Evolutionary conservation across 2,797 vertebrate genomes (phyloP).

Genomic region (Chloroceryle amazona): DNA sequence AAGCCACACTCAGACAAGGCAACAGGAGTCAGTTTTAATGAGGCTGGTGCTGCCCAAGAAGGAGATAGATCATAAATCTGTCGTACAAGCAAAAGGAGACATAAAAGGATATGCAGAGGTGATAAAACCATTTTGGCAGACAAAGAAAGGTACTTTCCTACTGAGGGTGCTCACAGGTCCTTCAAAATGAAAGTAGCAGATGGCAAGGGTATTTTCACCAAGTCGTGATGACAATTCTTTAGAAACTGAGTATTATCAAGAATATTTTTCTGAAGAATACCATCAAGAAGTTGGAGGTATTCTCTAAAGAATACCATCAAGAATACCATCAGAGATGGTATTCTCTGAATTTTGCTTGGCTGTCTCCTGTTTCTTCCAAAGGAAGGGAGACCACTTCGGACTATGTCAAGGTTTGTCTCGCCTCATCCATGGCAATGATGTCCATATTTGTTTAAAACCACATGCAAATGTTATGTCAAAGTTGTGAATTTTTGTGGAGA

Average conservation of each 20-base stretch:
- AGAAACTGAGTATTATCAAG: background rate
- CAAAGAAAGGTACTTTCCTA: conserved; percentile 73
- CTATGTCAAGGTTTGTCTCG: background rate
- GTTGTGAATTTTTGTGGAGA: background rate
- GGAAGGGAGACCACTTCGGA: background rate
- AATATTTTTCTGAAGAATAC: background rate
- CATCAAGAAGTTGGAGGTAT: too few relatives aligned
- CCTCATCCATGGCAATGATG: background rate
- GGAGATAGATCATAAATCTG: conserved; percentile 33
- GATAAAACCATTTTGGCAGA: conserved; percentile 24
- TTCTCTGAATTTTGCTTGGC: background rate
- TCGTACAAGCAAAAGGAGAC: background rate
- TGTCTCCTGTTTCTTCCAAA: background rate
- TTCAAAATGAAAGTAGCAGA: background rate
- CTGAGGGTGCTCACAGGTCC: conserved; percentile 66
- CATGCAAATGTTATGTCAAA: background rate
- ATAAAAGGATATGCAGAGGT: background rate
- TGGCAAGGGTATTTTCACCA: conserved; percentile 81
- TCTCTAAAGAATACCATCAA: too few relatives aligned
- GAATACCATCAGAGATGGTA: background rate
- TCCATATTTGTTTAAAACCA: background rate
- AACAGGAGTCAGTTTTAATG: conserved; percentile 74
- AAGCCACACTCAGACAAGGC: conserved; percentile 14
- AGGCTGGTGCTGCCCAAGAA: conserved; percentile 36
- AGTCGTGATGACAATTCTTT: conserved; percentile 85